Evolutionary conservation across 2,888 invertebrate species (phyloP), one percentile per base, ranked within the genome.

Genomic region (Nomada fabriciana): DNA sequence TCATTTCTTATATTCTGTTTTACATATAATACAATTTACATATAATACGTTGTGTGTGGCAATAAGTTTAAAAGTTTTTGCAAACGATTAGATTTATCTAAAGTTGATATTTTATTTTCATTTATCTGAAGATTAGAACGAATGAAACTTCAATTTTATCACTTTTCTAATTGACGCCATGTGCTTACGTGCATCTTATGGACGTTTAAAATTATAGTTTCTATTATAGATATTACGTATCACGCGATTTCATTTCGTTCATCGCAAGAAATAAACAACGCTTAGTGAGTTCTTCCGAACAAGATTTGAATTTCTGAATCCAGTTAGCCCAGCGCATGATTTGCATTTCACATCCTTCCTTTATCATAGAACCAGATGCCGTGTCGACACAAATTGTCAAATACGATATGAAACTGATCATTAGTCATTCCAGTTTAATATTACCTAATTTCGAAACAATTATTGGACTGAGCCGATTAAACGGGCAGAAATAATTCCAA

Each of bases 301-400:
- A 20, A 57, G 15, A 73, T 75, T 79, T 43, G 11, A 53, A 80
- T 80, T 70, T 42, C 11, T 11, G 18, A 25, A 61, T 20, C 2
- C n/a, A 63, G 29, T 15, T 20, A 57, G 43, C 20, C 7, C 10
- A 42, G 36, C 15, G 43, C 36, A 65, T 11, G 23, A 50, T 70
- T 75, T 55, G 5, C 65, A 47, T 50, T 7, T 15, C 43, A 42
- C 43, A 13, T 20, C 71, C 10, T 43, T 20, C 20, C 15, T 20
- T 50, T 50, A 42, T 47, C 47, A 36, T 60, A 36, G 60, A 60
- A 60, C 53, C 36, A 36, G 53, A 52, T 67, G n/a, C 20, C 20
- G 20, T 15, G 15, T 67, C 36, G 9, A 68, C 36, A 15, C 15
- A 15, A n/a, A 68, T 20, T 42, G 23, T 15, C 23, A 23, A 42